Base-by-base conservation (phyloP, 2,888 invertebrate genomes). In the Agrotis clavis region DNA sequence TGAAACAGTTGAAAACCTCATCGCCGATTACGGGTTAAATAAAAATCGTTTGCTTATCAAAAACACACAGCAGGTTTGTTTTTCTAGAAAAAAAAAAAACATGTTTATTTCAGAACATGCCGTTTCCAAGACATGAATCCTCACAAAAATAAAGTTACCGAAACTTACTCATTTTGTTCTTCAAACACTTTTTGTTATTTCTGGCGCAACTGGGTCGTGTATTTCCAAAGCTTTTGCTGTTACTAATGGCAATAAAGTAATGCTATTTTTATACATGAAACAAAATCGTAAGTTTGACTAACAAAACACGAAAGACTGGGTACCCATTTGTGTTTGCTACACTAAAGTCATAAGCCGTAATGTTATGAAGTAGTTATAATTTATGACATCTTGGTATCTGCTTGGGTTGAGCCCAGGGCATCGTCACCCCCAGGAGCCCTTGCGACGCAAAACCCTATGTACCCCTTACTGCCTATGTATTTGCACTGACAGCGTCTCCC, bases 381-480 rank as follows among this genome's bases (percentile, higher is more conserved):
- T 83, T 87, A 82, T 85, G 77, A 57, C 70, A 77, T 83, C 89
- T 84, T 86, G 80, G 90, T 83, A 84, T 74, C 76, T 72, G 80
- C 77, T 82, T 83, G 73, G 80, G 83, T 79, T 82, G 83, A 79
- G 86, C 85, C 84, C 87, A 86, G 85, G 83, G 87, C 81, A 79
- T 81, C 88, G 86, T 92, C 78, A 81, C 85, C 91, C 92, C 83
- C 85, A 91, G 91, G 92, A 91, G 91, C 90, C 90, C 90, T 91
- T 90, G 92, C 90, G 88, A 88, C 78, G 85, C 78, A 83, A 78
- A 79, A 77, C 77, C 79, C 89, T 82, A 80, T 80, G 76, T 84
- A 83, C 77, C 77, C 81, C 54, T 57, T 62, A 60, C 67, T 51
- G 61, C 56, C 73, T 63, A 78, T 72, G 73, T 78, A 53, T 78